Evolutionary conservation across 2,888 invertebrate species (phyloP).

Genomic region (Oxyteleia sp.): DNA sequence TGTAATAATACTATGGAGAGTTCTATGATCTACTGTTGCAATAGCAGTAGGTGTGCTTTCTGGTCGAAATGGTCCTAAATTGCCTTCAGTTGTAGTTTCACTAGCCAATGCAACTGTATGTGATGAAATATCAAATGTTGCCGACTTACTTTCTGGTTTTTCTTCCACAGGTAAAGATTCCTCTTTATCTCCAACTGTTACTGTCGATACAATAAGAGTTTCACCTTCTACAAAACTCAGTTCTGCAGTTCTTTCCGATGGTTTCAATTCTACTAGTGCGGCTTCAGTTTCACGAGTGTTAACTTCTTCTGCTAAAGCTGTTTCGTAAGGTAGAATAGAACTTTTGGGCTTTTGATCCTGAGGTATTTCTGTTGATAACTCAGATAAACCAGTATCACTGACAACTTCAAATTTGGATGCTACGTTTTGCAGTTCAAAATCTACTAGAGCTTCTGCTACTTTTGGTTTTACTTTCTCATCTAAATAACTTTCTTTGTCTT

Average conservation of each 20-base stretch:
- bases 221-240: slow-evolving; percentile 83
- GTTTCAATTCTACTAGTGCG: slow-evolving; percentile 87
- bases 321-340: slow-evolving; percentile 81
- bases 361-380: slow-evolving; percentile 74
- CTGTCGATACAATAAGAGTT: slow-evolving; percentile 80
- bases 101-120: slow-evolving; percentile 85
- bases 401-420: slow-evolving; percentile 82
- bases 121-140: slow-evolving; percentile 85
- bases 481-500: slow-evolving; percentile 84
- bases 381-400: slow-evolving; percentile 78
- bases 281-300: slow-evolving; percentile 83
- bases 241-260: slow-evolving; percentile 88
- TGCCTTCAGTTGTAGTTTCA: slow-evolving; percentile 84
- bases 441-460: slow-evolving; percentile 79
- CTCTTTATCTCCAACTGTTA: slow-evolving; percentile 82
- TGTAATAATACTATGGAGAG: slow-evolving; percentile 88
- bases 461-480: slow-evolving; percentile 77
- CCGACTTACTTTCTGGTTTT: slow-evolving; percentile 84
- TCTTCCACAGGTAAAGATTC: slow-evolving; percentile 76
- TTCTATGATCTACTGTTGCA: slow-evolving; percentile 89
- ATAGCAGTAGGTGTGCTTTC: slow-evolving; percentile 87
- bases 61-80: slow-evolving; percentile 81
- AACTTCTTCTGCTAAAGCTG: slow-evolving; percentile 82
- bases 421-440: slow-evolving; percentile 80
- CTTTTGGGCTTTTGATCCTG: slow-evolving; percentile 78